These are phyloP conservation scores for Acrobasis consociella DNA, from an alignment of 2,888 invertebrate species.

Conservation along the genomic window DNA sequence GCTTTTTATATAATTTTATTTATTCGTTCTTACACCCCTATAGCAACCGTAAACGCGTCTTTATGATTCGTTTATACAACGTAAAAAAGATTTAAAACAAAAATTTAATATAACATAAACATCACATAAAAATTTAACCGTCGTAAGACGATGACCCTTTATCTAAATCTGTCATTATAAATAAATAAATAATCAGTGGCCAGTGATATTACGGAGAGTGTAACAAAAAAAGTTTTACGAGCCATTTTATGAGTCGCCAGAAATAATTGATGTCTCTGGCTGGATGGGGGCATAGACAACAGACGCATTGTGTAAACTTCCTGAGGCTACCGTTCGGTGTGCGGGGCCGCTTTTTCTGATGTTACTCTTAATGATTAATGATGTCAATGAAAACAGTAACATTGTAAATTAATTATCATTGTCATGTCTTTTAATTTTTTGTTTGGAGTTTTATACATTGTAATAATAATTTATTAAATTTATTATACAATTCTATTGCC, in stretches of 20 bases:
- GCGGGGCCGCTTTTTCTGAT: not conserved
- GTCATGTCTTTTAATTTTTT: too few species aligned
- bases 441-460: too few species aligned
- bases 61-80: not conserved
- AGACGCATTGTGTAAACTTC: slow-evolving; percentile 29
- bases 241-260: slow-evolving; percentile 14
- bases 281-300: slow-evolving; percentile 12
- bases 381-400: not conserved
- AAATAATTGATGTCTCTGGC: slow-evolving; percentile 20
- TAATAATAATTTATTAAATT: too few species aligned
- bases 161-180: slow-evolving; percentile 20
- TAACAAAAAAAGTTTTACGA: slow-evolving; percentile 13
- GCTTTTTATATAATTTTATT: too few species aligned
- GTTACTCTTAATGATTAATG: not conserved
- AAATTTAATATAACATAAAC: not conserved
- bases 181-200: slow-evolving; percentile 16
- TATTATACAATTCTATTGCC: too few species aligned
- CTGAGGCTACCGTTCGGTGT: slow-evolving; percentile 14
- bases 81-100: not conserved
- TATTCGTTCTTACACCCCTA: too few species aligned
- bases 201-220: not conserved
- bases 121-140: slow-evolving; percentile 33
- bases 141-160: slow-evolving; percentile 12
- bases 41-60: not conserved
- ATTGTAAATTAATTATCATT: not conserved